phyloP scores from a whole-genome alignment of 2,888 invertebrate species.

The Cheilosia pagana region DNA sequence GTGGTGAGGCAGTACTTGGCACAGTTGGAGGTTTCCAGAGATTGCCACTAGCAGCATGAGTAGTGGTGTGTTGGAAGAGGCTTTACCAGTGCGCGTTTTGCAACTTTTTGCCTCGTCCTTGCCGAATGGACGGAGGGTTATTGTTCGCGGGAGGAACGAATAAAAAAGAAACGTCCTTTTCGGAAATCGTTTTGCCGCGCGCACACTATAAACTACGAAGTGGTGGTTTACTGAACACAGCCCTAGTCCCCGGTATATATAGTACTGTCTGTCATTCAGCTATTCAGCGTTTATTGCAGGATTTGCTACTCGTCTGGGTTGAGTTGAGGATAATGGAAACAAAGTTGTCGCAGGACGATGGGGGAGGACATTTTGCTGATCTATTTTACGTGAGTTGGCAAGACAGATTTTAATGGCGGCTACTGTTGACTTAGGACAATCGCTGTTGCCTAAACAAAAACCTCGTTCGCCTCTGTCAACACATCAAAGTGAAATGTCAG shows the following conservation, averaged over 20 bases:
- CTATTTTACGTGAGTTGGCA: conserved; percentile 21
- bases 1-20: conserved; percentile 49
- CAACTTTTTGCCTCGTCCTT: conserved; percentile 10
- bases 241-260: conserved; percentile 14
- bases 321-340: conserved; percentile 38
- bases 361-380: conserved; percentile 15
- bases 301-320: conserved; percentile 36
- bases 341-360: conserved; percentile 44
- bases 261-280: conserved; percentile 31
- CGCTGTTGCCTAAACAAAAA: conserved; percentile 48
- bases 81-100: not conserved
- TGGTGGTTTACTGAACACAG: conserved; percentile 39
- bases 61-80: not conserved
- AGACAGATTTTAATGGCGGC: not conserved
- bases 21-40: conserved; percentile 37
- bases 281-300: conserved; percentile 62
- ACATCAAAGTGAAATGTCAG: conserved; percentile 64
- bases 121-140: conserved; percentile 15
- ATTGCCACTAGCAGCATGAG: not conserved
- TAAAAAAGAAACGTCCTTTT: conserved; percentile 39
- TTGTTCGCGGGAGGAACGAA: conserved; percentile 25
- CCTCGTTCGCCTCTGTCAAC: conserved; percentile 46
- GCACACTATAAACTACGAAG: conserved; percentile 21
- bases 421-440: conserved; percentile 65
- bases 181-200: conserved; percentile 64